phyloP scores from a whole-genome alignment of 2,113 vertebrate genomes.

The Heteronetta atricapilla region DNA sequence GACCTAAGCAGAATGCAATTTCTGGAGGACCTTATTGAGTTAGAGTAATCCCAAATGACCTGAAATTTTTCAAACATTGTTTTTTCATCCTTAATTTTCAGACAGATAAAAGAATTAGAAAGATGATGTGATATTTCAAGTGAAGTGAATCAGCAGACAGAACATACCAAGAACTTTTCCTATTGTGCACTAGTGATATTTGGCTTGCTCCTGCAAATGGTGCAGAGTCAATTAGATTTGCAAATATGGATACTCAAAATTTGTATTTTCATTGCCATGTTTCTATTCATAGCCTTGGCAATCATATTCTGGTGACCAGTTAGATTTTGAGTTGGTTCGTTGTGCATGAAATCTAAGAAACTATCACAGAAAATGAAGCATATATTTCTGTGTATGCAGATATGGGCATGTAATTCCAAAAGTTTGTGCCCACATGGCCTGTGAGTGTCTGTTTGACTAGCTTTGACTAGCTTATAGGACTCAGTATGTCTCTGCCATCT shows the following conservation, averaged over 20 bases:
- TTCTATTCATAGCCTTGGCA: not conserved
- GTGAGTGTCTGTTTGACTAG: not conserved
- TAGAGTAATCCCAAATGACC: not conserved
- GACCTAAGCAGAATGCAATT: not conserved
- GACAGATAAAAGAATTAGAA: not conserved
- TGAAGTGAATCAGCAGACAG: not conserved
- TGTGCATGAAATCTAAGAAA: not conserved
- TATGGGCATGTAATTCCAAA: not conserved
- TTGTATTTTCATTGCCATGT: not conserved
- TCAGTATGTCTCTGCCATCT: not conserved
- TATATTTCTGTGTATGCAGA: not conserved
- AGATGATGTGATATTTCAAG: not conserved
- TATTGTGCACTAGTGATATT: not conserved
- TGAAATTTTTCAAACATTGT: not conserved
- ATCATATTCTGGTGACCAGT: not conserved
- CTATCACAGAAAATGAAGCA: not conserved
- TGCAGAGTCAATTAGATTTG: not conserved
- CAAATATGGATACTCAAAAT: not conserved
- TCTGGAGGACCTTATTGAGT: not conserved
- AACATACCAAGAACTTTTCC: not conserved
- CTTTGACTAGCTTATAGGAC: not conserved
- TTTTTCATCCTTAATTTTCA: constrained; percentile 36
- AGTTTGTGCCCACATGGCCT: not conserved
- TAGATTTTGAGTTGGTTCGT: not conserved
- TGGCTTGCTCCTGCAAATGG: not conserved